Base-by-base conservation (phyloP, 2,797 vertebrate species). In the Coracias cyanogaster region DNA sequence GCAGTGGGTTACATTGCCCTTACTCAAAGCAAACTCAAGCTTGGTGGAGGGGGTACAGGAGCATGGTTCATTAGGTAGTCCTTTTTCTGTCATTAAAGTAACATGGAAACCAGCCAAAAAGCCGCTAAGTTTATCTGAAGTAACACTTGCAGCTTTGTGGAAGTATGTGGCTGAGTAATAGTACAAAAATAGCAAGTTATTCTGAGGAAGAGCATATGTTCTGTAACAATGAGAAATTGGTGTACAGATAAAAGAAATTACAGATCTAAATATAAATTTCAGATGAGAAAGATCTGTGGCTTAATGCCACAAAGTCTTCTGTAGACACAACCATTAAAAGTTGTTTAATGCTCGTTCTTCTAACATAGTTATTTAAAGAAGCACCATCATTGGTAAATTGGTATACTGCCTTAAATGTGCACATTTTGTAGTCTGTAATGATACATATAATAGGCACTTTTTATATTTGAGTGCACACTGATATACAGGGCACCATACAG, bases 161-260 rank as follows among this genome's bases (percentile, higher is more conserved):
- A 98, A 98, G 91, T 97, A 89, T 97, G 95, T 0, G 22, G 91
- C 93, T 98, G 97, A 98, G 97, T 98, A 98, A 98, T 96, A 95
- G 95, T 92, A 95, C 85, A 97, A 98, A 98, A 98, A 98, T 98
- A 98, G 97, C 89, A 89, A 92, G 95, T 97, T 98, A 98, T 98
- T 98, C 96, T 98, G 96, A 97, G 97, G 97, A 97, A 97, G 97
- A 98, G 93, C 97, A 94, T 98, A 97, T 97, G 97, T 96, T 98
- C 97, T 97, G 93, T 93, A 98, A 97, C 96, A 98, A 98, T 97
- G 97, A 96, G 86, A 98, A 98, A 95, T 96, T 94, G 90, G 81
- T 97, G 60, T 96, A 97, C 82, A 91, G 85, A 97, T 96, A 96
- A 97, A 96, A 97, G 95, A 97, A 97, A 96, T 96, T 94, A 93